Percentiles rank a stretch among this genome's conserved stretches.
These are phyloP conservation scores for Caenorhabditis drosophilae DNA, from an alignment of 2,888 invertebrate genomes.

Conservation along the genomic window DNA sequence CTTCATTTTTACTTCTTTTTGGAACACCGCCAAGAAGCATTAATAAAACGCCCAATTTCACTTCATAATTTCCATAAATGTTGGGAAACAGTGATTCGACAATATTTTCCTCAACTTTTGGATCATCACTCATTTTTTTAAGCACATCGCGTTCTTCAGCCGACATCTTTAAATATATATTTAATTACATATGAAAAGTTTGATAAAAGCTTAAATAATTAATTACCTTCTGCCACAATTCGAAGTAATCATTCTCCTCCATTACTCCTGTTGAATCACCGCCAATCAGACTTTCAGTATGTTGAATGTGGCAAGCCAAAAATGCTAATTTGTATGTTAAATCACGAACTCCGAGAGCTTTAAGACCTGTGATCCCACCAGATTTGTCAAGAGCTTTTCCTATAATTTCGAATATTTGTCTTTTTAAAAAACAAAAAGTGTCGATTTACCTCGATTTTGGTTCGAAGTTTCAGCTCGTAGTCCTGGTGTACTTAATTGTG, in stretches of 20 bases:
- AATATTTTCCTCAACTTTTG: constrained; percentile 84
- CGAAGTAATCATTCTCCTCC: constrained; percentile 82
- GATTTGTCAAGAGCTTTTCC: constrained; percentile 72
- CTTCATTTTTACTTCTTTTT: constrained; percentile 79
- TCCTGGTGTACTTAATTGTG: constrained; percentile 82
- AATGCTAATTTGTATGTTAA: constrained; percentile 88
- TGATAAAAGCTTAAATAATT: neutral
- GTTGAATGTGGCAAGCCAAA: constrained; percentile 83
- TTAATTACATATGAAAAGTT: neutral
- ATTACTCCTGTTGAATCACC: constrained; percentile 18
- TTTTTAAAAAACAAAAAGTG: no score
- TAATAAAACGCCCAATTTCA: constrained; percentile 84
- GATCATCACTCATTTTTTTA: constrained; percentile 79
- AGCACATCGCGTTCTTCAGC: constrained; percentile 81
- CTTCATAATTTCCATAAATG: constrained; percentile 79
- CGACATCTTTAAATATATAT: constrained; percentile 50
- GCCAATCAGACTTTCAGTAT: constrained; percentile 28
- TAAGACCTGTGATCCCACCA: constrained; percentile 86
- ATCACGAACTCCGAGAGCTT: constrained; percentile 85
- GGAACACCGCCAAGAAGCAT: constrained; percentile 97
- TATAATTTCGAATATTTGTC: no score
- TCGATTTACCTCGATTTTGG: constrained; percentile 31
- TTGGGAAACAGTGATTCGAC: constrained; percentile 91
- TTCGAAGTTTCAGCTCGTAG: constrained; percentile 24
- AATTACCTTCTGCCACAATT: constrained; percentile 61